phyloP scores from a whole-genome alignment of 2,113 vertebrate genomes.

The Eolophus roseicapilla region DNA sequence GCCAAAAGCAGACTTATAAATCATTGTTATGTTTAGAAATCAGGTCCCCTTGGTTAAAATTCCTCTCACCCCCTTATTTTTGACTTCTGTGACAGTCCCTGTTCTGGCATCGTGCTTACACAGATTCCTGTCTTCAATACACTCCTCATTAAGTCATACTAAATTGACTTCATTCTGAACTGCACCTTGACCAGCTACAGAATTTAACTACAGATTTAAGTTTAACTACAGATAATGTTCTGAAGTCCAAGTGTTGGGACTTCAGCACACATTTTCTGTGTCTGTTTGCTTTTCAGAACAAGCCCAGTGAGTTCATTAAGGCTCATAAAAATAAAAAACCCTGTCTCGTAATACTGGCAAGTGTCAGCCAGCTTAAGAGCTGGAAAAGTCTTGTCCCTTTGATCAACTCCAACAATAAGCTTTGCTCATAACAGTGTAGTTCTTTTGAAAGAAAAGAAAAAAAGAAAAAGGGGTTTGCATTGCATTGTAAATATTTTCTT shows the following conservation, averaged over 20 bases:
- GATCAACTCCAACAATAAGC: not conserved
- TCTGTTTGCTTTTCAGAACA: not conserved
- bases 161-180: not conserved
- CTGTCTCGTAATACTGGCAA: not conserved
- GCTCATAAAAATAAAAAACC: not conserved
- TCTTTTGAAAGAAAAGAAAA: not conserved
- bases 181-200: not conserved
- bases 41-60: not conserved
- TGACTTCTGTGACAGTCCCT: not conserved
- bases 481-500: not conserved
- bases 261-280: not conserved
- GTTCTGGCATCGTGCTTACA: not conserved
- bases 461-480: not conserved
- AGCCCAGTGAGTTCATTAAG: not conserved
- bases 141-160: not conserved
- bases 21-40: not conserved
- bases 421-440: not conserved
- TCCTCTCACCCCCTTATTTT: rapidly evolving
- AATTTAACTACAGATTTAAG: not conserved
- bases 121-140: not conserved
- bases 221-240: not conserved
- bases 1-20: not conserved
- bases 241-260: not conserved
- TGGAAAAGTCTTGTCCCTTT: not conserved
- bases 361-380: not conserved